Base-by-base conservation (phyloP, 2,888 invertebrate genomes). In the Theretra japonica region DNA sequence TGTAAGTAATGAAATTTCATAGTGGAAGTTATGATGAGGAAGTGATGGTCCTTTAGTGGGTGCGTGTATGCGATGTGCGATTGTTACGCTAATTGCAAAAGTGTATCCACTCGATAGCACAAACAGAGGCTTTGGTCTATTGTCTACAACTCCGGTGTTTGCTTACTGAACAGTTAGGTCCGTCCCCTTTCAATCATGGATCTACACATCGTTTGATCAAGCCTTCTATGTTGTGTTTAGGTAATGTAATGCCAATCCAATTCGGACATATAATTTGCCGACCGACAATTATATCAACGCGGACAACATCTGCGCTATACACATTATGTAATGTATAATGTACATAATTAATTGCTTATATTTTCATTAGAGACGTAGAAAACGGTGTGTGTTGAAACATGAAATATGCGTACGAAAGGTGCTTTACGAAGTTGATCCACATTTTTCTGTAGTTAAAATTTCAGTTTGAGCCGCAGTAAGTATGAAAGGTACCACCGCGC, bases 131-230 rank as follows among this genome's bases (percentile, higher is more conserved):
- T 86, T 86, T 82, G 84, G 84, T 78, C 87, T 81, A 89, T 90
- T 90, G 90, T 91, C 86, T 87, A 86, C 84, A 86, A 83, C 86
- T 88, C 83, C 79, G 75, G 77, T 90, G 87, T 90, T 90, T 90
- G 83, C 81, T 71, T 71, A 79, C 78, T 75, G 80, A 79, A 77
- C 81, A 79, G 79, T 82, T 80, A 81, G 82, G 81, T 82, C 79
- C 86, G 82, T 85, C 88, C 85, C 85, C 88, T 89, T 90, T 90
- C 89, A 91, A 90, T 90, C 87, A 88, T 82, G 82, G 80, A 82
- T 80, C 82, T 75, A 78, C 78, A 80, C 80, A 81, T 76, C 83
- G 87, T 85, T 86, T 86, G 86, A 86, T 88, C 83, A 87, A 78
- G 79, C 79, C 81, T 76, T 79, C 77, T 78, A 77, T 79, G 81